These are phyloP conservation scores for Casuarius casuarius DNA, from an alignment of 2,113 vertebrate species.

Conservation along the genomic window DNA sequence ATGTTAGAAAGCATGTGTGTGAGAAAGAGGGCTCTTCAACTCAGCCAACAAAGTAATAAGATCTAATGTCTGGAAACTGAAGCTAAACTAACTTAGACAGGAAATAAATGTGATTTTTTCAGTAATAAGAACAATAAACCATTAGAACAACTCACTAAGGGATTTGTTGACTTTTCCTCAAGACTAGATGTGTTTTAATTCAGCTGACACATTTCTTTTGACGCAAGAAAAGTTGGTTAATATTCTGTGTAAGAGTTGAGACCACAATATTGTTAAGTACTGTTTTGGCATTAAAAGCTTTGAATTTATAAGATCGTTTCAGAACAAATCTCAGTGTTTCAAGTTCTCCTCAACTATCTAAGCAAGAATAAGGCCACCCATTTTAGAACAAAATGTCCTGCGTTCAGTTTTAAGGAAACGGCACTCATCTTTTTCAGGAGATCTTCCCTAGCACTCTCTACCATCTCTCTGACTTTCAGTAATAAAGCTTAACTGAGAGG, in stretches of 20 bases:
- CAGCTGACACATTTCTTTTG: neutral
- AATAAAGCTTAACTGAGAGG: neutral
- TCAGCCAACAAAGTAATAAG: neutral
- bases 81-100: neutral
- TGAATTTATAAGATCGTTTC: neutral
- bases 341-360: neutral
- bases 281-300: neutral
- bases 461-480: neutral
- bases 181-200: neutral
- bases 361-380: neutral
- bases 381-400: neutral
- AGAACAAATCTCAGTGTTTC: neutral
- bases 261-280: neutral
- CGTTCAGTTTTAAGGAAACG: accelerated
- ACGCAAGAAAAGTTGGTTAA: neutral
- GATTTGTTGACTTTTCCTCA: neutral
- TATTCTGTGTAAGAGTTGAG: neutral
- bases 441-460: neutral
- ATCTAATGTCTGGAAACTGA: neutral
- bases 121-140: neutral
- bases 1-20: neutral
- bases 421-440: neutral
- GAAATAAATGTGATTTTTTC: neutral
- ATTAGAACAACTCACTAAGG: neutral
- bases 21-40: neutral